Conservation (phyloP, 1,140 invertebrate species). For the Drosophila varians region DNA sequence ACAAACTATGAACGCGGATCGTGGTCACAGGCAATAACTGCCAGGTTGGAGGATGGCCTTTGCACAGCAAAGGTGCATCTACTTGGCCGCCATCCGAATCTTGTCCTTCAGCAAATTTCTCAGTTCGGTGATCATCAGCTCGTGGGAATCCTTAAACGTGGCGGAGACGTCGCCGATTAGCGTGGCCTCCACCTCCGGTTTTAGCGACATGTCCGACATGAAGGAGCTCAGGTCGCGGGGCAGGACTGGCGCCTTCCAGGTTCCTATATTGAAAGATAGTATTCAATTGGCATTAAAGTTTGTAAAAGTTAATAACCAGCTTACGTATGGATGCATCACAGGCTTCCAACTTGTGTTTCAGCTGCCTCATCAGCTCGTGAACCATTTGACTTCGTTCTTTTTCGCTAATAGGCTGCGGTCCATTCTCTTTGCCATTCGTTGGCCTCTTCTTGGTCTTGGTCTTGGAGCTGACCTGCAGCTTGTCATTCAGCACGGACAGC, state of each 20-base stretch:
- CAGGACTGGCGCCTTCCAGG: slow-evolving; percentile 71
- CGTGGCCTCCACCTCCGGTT: slow-evolving; percentile 75
- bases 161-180: slow-evolving; percentile 75
- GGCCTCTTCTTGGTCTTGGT: slow-evolving; percentile 65
- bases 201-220: slow-evolving; percentile 81
- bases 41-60: slow-evolving; percentile 32
- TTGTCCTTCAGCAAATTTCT: slow-evolving; percentile 80
- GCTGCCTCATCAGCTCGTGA: slow-evolving; percentile 71
- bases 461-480: slow-evolving; percentile 67
- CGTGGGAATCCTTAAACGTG: slow-evolving; percentile 80
- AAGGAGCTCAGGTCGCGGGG: slow-evolving; percentile 72
- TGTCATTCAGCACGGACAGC: slow-evolving; percentile 75
- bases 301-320: neutral
- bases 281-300: neutral
- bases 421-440: slow-evolving; percentile 50
- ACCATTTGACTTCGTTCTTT: slow-evolving; percentile 77
- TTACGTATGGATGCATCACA: slow-evolving; percentile 73
- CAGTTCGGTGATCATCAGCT: slow-evolving; percentile 77
- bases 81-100: slow-evolving; percentile 77
- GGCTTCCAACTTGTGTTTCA: slow-evolving; percentile 73
- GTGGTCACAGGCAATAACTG: slow-evolving; percentile 13
- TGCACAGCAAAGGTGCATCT: slow-evolving; percentile 65
- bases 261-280: slow-evolving; percentile 30
- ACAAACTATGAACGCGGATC: slow-evolving; percentile 59
- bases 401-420: slow-evolving; percentile 57